Base-by-base conservation (phyloP, 2,113 vertebrate species). In the Entomyzon cyanotis region DNA sequence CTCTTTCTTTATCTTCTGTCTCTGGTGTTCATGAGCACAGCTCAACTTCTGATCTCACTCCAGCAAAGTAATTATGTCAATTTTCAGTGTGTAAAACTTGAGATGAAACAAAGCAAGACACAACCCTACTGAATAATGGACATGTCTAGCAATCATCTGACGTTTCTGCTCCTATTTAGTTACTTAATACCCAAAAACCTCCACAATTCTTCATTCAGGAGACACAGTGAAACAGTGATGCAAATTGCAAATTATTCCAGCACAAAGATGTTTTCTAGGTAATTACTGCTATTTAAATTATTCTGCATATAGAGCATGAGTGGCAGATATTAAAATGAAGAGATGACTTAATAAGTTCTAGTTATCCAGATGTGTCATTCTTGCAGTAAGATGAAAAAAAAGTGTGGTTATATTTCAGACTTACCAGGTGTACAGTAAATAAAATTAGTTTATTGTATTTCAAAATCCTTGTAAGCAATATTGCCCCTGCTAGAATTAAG, bases 381-480 rank as follows among this genome's bases (percentile, higher is more conserved):
- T 64, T 78, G 56, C 68, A 94, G 84, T 76, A 75, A 68, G 25
- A 75, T 59, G 7, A 23, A 62, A 84, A 88, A 67, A 76, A 64
- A 64, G 4, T 11, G 12, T 50, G 65, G 30, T 65, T 90, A 14
- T 35, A 78, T 75, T 96, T 87, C 44, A 88, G 55, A 52, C 65
- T 84, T 92, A 74, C 50, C 79, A 94, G 83, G 73, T 90, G 73
- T 71, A 81, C 64, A 64, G 80, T 94, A 93, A 92, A 96, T 92
- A 96, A 93, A 92, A 94, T 93, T 60, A 93, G 69, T 87, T n/a
- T 42, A 86, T 78, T 84, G 18, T 74, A 78, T 86, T 93, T 68
- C 69, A 90, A 93, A 90, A 84, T 84, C 56, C 44, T 73, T 46
- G 28, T 68, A 90, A 95, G 88, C 3, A 3, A 75, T 78, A 84